These are phyloP conservation scores for Periophthalmodon schlosseri DNA, from an alignment of 2,113 vertebrate genomes.

Conservation along the genomic window DNA sequence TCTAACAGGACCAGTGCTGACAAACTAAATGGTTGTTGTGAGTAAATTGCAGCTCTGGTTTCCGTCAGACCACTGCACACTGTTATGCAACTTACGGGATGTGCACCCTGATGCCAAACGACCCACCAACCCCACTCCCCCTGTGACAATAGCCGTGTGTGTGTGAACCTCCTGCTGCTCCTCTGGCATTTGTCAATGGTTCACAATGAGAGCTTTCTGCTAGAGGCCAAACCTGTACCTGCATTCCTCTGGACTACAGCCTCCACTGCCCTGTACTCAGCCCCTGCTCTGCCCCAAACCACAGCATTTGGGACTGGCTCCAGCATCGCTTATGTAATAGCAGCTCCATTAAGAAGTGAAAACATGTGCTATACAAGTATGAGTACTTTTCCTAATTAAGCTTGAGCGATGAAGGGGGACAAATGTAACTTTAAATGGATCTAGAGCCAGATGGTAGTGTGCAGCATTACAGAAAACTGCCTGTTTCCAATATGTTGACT, in stretches of 20 bases:
- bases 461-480: not conserved
- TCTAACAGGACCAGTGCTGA: constrained; percentile 13
- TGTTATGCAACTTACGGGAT: constrained; percentile 47
- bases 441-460: not conserved
- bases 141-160: constrained; percentile 36
- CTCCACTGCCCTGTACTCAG: not conserved
- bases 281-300: constrained; percentile 10
- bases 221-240: constrained; percentile 39
- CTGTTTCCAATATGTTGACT: constrained; percentile 3
- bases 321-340: constrained; percentile 41
- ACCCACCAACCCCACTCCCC: constrained; percentile 36
- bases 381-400: constrained; percentile 20
- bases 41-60: constrained; percentile 39
- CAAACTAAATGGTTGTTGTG: constrained; percentile 23
- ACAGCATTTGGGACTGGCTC: constrained; percentile 21
- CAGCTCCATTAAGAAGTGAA: constrained; percentile 37
- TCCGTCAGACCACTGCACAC: constrained; percentile 27
- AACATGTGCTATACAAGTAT: constrained; percentile 34
- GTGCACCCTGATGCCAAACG: constrained; percentile 35
- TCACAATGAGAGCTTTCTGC: constrained; percentile 39
- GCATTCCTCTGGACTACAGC: constrained; percentile 36
- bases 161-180: constrained; percentile 19
- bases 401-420: constrained; percentile 1
- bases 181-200: constrained; percentile 22
- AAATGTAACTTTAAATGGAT: constrained; percentile 8